Base-by-base conservation (phyloP, 2,888 invertebrate genomes). In the Crepidodera aurea region DNA sequence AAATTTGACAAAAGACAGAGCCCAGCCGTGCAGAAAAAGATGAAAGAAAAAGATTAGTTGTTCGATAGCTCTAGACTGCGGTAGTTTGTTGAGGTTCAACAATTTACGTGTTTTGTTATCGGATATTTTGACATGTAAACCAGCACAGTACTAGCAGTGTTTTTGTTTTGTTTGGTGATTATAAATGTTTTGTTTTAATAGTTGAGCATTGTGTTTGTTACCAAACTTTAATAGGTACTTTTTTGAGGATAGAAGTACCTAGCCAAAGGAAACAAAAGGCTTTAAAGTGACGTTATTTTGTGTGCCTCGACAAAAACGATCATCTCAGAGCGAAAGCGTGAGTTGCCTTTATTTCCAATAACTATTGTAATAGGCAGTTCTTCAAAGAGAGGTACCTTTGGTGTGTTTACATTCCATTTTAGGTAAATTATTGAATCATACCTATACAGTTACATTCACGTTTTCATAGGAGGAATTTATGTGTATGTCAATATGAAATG, bases 281-380 rank as follows among this genome's bases (percentile, higher is more conserved):
- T 65, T 77, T 77, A 81, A 73, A 71, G 83, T 85, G 84, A 84
- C 84, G 84, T 84, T 85, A 72, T 85, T 85, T 79, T 85, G 84
- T 82, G 84, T 85, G 82, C 84, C 85, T 82, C 83, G 84, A 78
- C 84, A 85, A 79, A 84, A 84, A 82, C 84, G 84, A 78, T 84
- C 84, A 79, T 83, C 84, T 78, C 84, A 83, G 81, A 82, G 81
- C 76, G 83, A 84, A 79, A 81, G 84, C 75, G 84, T 84, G 78
- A 84, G 84, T 83, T 68, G 29, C 13, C 8, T 58, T 50, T 32
- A 15, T 19, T 56, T 15, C 13, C 8, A 16, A 37, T 39, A 6
- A 34, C 10, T 12, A 3, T 10, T 39, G 2, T 40, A 15, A 27
- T 22, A 40, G 13, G 2, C 39, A 40, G 7, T 12, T 2, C 22